A percentile compares a stretch with the other conserved stretches of the same genome.
Conservation (phyloP, 2,888 invertebrate species). For the Asteroscopus sphinx region DNA sequence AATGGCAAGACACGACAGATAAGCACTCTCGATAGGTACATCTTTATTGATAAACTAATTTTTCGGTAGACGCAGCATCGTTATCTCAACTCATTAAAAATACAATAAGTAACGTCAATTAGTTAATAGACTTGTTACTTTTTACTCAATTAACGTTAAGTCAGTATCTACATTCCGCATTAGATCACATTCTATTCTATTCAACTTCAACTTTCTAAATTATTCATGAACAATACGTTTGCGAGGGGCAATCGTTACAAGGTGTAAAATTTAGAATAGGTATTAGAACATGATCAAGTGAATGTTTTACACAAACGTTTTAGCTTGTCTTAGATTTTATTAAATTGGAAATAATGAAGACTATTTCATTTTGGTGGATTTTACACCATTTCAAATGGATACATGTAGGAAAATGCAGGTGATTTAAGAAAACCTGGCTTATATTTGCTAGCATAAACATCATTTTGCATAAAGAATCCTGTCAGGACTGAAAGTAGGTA, state of each 20-base stretch:
- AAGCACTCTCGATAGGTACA: not conserved
- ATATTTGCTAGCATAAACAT: too few relatives aligned
- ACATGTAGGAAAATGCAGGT: too few relatives aligned
- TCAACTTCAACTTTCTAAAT: slow-evolving; percentile 75
- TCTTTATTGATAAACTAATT: not conserved
- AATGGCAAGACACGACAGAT: too few relatives aligned
- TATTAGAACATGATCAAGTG: slow-evolving; percentile 29
- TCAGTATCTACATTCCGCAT: slow-evolving; percentile 44
- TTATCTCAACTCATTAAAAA: slow-evolving; percentile 18
- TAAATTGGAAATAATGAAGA: not conserved
- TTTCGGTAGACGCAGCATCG: not conserved
- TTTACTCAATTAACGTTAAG: slow-evolving; percentile 24
- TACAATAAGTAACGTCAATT: slow-evolving; percentile 12
- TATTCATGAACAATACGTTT: slow-evolving; percentile 67
- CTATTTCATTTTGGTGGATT: too few relatives aligned
- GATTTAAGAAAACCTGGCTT: too few relatives aligned
- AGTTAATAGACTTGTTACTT: slow-evolving; percentile 19
- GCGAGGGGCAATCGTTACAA: slow-evolving; percentile 59
- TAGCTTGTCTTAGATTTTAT: not conserved
- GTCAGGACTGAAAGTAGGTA: too few relatives aligned
- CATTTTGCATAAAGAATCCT: too few relatives aligned
- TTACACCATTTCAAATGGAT: too few relatives aligned
- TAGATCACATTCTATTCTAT: slow-evolving; percentile 50
- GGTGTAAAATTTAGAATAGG: slow-evolving; percentile 40
- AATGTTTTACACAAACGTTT: slow-evolving; percentile 18